phyloP scores from a whole-genome alignment of 64 coral and sea anemone genomes.

The Acropora yongei region DNA sequence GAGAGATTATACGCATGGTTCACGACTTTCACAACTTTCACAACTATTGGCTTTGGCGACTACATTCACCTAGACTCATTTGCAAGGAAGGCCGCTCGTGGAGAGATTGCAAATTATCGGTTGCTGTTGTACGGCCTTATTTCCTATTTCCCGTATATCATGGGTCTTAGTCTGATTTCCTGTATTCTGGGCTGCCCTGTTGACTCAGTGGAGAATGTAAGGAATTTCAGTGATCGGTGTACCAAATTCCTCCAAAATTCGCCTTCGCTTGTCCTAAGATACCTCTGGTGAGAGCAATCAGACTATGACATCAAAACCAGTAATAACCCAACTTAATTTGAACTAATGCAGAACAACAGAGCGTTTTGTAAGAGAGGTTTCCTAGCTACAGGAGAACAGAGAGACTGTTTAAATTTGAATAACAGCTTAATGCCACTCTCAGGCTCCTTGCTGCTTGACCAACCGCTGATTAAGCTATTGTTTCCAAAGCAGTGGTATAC shows the following conservation, averaged over 20 bases:
- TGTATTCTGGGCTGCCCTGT: background rate
- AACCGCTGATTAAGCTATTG: no score
- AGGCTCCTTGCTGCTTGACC: no score
- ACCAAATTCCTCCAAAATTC: background rate
- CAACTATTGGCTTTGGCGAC: slow-evolving; percentile 23
- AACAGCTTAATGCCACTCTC: no score
- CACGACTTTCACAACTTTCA: background rate
- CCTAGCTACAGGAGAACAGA: no score
- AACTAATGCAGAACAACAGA: no score
- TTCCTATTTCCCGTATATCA: background rate
- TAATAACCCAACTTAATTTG: no score
- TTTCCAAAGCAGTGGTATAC: no score
- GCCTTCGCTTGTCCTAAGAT: background rate
- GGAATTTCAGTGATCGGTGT: background rate
- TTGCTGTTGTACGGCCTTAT: background rate
- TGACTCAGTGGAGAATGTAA: no score
- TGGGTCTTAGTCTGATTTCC: background rate
- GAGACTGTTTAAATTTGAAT: no score
- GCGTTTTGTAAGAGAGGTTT: no score
- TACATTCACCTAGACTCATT: background rate
- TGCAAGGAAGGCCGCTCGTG: background rate
- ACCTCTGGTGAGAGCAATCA: background rate
- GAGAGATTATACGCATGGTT: slow-evolving; percentile 1
- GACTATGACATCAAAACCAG: no score
- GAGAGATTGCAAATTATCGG: background rate